Base-by-base conservation (phyloP, 2,888 invertebrate species). In the Elmis aenea region DNA sequence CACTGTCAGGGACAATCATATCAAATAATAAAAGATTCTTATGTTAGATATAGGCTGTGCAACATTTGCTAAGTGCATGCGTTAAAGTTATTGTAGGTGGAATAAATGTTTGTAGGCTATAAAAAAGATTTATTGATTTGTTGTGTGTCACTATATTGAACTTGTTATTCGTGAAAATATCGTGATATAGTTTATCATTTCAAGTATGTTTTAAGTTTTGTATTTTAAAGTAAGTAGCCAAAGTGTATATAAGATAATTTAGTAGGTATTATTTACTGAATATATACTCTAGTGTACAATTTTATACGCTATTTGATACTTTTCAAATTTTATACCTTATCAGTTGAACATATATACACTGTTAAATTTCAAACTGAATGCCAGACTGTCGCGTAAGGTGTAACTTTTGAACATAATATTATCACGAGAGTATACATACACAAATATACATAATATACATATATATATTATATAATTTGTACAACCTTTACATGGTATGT, bases 21-120 rank as follows among this genome's bases (percentile, higher is more conserved):
- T 29, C 33, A 29, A 50, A 53, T 50, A 46, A 46, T 42, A 54
- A 57, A 52, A 41, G 45, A 49, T 46, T 64, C 64, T 64, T 64
- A 66, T 64, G 64, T 60, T 64, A 64, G 64, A 46, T 48, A 41
- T 62, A 64, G 60, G 59, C 47, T 48, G 39, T 55, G 58, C 58
- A 52, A 49, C 53, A 53, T 38, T 48, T 57, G 53, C 47, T 46
- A 42, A 36, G 40, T 33, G 44, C 44, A 44, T 44, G 34, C 38
- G 26, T 28, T 30, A n/a, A 38, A 34, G 42, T 38, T 38, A 18
- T 5, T 18, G 35, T 38, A 42, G 25, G 22, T 25, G 20, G 33
- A 33, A 15, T 36, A 36, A 33, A 24, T 35, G 33, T 41, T 31
- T 41, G 27, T n/a, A 29, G 26, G 31, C 28, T 9, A 26, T 31